Conservation (phyloP, 2,113 vertebrate genomes). For the Ploceus nigricollis region DNA sequence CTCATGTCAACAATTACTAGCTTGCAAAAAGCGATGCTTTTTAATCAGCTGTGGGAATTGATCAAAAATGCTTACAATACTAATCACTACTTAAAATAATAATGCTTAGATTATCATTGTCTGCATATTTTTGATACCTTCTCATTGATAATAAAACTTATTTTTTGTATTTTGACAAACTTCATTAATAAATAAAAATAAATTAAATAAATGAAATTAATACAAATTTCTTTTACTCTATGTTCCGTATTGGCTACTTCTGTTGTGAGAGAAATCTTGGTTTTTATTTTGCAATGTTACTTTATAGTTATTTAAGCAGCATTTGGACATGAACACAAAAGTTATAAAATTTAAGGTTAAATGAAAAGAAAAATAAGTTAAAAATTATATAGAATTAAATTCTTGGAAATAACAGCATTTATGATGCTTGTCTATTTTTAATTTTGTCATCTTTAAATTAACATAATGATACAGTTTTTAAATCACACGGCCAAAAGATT, state of each 20-base stretch:
- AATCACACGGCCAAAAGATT: not conserved
- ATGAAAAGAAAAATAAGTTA: not conserved
- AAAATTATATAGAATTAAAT: not conserved
- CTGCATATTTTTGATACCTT: not conserved
- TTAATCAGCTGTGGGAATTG: conserved; percentile 38
- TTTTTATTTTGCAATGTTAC: not conserved
- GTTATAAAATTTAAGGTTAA: not conserved
- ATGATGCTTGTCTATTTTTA: not conserved
- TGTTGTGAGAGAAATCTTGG: not conserved
- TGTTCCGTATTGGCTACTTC: not conserved
- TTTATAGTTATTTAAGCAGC: not conserved
- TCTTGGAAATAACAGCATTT: not conserved
- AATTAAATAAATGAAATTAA: not conserved
- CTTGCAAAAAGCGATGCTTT: not conserved
- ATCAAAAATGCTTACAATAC: not conserved
- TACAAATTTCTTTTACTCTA: not conserved
- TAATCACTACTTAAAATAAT: not conserved
- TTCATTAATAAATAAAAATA: not conserved
- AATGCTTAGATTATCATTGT: not conserved
- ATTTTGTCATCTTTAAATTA: not conserved
- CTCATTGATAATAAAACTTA: not conserved
- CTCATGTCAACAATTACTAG: not conserved
- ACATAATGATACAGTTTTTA: not conserved
- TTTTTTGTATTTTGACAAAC: not conserved
- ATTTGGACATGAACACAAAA: not conserved